These are phyloP conservation scores for Nowickia ferox DNA, from an alignment of 2,888 invertebrate species.

Conservation along the genomic window DNA sequence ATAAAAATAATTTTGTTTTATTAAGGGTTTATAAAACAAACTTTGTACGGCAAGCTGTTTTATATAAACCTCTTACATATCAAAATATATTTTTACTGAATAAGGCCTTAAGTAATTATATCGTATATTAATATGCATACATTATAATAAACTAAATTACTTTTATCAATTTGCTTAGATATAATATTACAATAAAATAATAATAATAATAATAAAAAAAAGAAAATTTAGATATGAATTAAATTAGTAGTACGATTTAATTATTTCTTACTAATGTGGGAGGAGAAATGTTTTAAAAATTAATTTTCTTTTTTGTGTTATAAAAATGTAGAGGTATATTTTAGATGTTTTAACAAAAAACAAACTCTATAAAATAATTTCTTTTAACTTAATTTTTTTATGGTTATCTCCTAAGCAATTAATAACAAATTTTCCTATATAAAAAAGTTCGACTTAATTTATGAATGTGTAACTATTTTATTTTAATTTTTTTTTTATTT, in stretches of 20 bases:
- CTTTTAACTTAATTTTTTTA: constrained; percentile 30
- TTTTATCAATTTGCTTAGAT: background rate
- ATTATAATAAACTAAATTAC: constrained; percentile 7
- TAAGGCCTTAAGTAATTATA: background rate
- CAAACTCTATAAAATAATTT: constrained; percentile 38
- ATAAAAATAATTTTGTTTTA: too few relatives aligned
- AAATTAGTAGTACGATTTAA: background rate
- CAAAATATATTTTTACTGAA: too few relatives aligned
- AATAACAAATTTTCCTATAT: constrained; percentile 70
- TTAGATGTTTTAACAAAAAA: constrained; percentile 41
- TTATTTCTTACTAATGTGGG: background rate
- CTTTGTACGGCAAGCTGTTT: background rate
- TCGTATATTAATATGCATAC: constrained; percentile 4
- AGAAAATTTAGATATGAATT: background rate
- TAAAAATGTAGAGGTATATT: constrained; percentile 12
- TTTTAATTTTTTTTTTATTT: constrained; percentile 5
- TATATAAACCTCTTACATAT: background rate
- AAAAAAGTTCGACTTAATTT: constrained; percentile 61
- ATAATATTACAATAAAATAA: background rate
- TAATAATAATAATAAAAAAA: background rate
- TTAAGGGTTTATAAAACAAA: too few relatives aligned
- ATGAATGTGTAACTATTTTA: constrained; percentile 22
- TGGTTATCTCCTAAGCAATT: constrained; percentile 59
- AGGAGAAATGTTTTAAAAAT: background rate
- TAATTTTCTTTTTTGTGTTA: background rate